Conservation (phyloP, 2,888 invertebrate genomes). For the Tinea trinotella region DNA sequence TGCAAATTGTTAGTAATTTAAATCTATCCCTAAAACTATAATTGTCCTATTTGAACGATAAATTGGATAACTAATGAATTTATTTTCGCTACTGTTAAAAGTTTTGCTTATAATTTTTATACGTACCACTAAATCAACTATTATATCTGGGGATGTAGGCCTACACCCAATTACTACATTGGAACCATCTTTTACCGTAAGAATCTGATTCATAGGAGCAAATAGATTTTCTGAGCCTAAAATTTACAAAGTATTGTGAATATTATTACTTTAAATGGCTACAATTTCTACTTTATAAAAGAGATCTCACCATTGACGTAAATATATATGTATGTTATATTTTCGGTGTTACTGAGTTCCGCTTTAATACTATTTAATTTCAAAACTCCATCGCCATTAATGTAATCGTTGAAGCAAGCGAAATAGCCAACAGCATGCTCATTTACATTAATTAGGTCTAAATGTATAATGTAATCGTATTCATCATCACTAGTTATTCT, state of each 20-base stretch:
- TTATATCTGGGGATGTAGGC: conserved; percentile 57
- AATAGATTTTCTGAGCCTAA: conserved; percentile 54
- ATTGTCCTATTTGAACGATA: not conserved
- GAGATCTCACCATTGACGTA: conserved; percentile 57
- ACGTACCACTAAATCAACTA: conserved; percentile 56
- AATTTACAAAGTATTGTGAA: conserved; percentile 34
- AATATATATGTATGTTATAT: conserved; percentile 53
- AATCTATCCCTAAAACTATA: not conserved
- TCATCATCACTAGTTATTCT: conserved; percentile 29
- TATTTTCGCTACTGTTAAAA: not conserved
- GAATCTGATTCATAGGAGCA: conserved; percentile 53
- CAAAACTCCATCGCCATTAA: conserved; percentile 37
- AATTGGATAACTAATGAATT: not conserved
- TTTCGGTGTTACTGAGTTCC: conserved; percentile 47
- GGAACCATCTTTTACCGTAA: conserved; percentile 37
- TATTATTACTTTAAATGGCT: not conserved
- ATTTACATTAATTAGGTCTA: conserved; percentile 58
- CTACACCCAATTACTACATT: conserved; percentile 57
- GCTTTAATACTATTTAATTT: conserved; percentile 37
- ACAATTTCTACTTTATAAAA: not conserved
- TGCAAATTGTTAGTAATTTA: not conserved
- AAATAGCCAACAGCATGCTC: conserved; percentile 68
- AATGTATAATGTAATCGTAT: conserved; percentile 50
- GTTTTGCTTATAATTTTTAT: conserved; percentile 27
- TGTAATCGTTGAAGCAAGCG: conserved; percentile 60